These are phyloP conservation scores for Microplitis deprimator DNA, from an alignment of 2,888 invertebrate genomes.

Conservation along the genomic window DNA sequence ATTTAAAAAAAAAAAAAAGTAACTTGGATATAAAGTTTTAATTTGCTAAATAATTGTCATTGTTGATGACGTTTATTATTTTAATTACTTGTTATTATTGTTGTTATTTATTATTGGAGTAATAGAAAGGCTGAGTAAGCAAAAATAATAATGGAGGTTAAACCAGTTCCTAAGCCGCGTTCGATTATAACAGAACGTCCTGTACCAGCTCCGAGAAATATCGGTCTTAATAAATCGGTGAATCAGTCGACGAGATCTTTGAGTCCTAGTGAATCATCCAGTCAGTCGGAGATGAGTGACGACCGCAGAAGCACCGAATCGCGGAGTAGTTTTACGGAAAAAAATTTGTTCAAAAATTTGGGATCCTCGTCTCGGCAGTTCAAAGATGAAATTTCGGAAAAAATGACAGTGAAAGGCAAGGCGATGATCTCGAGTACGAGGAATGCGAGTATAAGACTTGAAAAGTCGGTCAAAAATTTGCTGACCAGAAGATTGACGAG, in stretches of 20 bases:
- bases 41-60: neutral
- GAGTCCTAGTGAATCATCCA: constrained; percentile 56
- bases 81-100: neutral
- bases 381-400: constrained; percentile 74
- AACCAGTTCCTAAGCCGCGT: constrained; percentile 66
- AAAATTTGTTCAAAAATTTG: constrained; percentile 58
- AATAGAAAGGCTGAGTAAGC: neutral
- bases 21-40: neutral
- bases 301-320: constrained; percentile 53
- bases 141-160: constrained; percentile 60
- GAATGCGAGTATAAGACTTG: constrained; percentile 73
- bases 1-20: neutral
- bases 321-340: constrained; percentile 41
- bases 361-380: constrained; percentile 72
- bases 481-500: constrained; percentile 62
- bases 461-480: constrained; percentile 69
- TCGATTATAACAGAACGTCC: constrained; percentile 59
- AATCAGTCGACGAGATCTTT: constrained; percentile 23
- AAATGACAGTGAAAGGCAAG: constrained; percentile 72
- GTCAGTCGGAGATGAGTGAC: constrained; percentile 61
- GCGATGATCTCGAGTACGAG: constrained; percentile 79
- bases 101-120: neutral
- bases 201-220: constrained; percentile 61
- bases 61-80: neutral
- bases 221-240: constrained; percentile 22